Percentiles rank a stretch among this genome's conserved stretches.
Evolutionary conservation across 2,888 invertebrate species (phyloP).

Genomic region (Onchidella celtica): DNA sequence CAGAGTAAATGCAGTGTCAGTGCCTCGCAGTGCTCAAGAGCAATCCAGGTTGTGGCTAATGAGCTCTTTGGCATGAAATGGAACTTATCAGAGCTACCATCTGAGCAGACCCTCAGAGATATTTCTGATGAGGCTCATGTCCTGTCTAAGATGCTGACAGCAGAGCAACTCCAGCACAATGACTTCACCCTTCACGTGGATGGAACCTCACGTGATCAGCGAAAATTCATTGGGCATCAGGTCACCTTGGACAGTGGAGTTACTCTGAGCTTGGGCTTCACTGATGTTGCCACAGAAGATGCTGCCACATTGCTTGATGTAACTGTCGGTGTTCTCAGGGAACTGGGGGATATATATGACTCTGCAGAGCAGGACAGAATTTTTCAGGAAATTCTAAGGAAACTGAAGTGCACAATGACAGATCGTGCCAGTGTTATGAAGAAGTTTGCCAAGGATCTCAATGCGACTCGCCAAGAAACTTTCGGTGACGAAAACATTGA

Average conservation of each 20-base stretch:
- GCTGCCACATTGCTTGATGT: constrained; percentile 22
- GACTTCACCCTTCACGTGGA: background rate
- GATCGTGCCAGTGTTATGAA: constrained; percentile 39
- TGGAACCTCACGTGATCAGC: background rate
- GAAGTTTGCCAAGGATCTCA: constrained; percentile 1
- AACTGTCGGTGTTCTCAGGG: background rate
- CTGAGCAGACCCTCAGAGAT: background rate
- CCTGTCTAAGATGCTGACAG: background rate
- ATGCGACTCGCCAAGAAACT: background rate
- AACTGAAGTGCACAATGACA: constrained; percentile 3
- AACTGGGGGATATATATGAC: constrained; percentile 12
- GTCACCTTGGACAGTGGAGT: constrained; percentile 16
- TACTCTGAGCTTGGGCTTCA: constrained; percentile 32
- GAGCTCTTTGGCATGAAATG: background rate
- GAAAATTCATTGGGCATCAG: constrained; percentile 25
- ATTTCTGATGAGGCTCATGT: background rate
- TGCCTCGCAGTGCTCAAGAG: background rate
- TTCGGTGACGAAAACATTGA: background rate
- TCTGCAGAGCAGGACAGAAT: background rate
- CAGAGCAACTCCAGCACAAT: background rate
- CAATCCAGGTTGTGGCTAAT: background rate
- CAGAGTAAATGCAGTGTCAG: background rate
- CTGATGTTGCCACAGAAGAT: constrained; percentile 13
- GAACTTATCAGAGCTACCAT: background rate
- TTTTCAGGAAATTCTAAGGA: constrained; percentile 1